phyloP scores from a whole-genome alignment of 2,797 vertebrate species.

The Craterocephalus amniculus region DNA sequence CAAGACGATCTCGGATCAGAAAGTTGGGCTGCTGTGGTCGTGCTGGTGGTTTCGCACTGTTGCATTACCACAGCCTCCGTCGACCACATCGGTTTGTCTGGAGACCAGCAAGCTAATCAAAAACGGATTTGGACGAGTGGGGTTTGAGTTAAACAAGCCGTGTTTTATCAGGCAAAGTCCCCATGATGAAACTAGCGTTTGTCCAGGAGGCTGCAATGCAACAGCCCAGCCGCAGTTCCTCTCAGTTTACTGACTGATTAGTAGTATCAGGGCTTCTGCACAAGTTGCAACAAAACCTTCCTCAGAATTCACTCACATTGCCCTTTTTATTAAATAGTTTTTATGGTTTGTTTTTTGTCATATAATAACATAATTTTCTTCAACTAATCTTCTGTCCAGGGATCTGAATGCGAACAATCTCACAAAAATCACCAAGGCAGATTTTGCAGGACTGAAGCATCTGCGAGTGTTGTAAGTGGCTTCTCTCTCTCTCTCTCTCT shows the following conservation, averaged over 20 bases:
- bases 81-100: slow-evolving; percentile 73
- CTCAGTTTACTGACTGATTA: too few relatives aligned
- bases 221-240: slow-evolving; percentile 14
- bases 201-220: slow-evolving; percentile 14
- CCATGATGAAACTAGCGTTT: slow-evolving; percentile 53
- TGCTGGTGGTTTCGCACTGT: slow-evolving; percentile 74
- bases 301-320: background rate
- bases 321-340: slow-evolving; percentile 20
- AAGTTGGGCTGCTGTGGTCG: slow-evolving; percentile 61
- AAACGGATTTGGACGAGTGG: slow-evolving; percentile 80
- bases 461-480: slow-evolving; percentile 95
- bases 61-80: slow-evolving; percentile 67
- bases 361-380: slow-evolving; percentile 8
- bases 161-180: slow-evolving; percentile 49
- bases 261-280: background rate
- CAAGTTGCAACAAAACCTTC: slow-evolving; percentile 29
- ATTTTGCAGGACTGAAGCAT: slow-evolving; percentile 94
- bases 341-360: background rate
- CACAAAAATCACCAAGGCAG: slow-evolving; percentile 95
- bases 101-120: slow-evolving; percentile 78
- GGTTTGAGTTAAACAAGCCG: slow-evolving; percentile 58
- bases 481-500: background rate
- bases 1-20: slow-evolving; percentile 42
- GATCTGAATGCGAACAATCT: slow-evolving; percentile 99
- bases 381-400: slow-evolving; percentile 77